phyloP scores from a whole-genome alignment of 2,797 vertebrate genomes.

The Sebastes steindachneri region DNA sequence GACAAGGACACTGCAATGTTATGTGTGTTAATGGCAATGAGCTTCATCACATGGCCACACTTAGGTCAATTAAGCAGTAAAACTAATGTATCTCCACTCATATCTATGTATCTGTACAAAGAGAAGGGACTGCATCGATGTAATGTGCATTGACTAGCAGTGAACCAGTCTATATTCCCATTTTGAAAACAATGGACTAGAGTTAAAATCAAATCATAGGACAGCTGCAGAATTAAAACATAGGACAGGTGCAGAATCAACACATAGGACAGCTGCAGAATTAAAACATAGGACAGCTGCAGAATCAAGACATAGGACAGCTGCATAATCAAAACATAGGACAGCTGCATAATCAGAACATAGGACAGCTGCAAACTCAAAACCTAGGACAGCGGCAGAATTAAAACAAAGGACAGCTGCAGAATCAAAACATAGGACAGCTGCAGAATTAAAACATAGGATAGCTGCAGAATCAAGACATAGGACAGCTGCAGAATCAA shows the following conservation, averaged over 20 bases:
- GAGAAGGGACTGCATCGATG: too few species aligned
- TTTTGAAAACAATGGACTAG: neutral
- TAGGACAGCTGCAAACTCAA: accelerated
- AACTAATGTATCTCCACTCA: too few species aligned
- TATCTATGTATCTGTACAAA: too few species aligned
- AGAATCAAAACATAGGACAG: accelerated
- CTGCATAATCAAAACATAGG: accelerated
- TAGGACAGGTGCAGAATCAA: too few species aligned
- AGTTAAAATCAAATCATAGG: neutral
- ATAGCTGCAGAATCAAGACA: accelerated
- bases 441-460: too few species aligned
- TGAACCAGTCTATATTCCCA: too few species aligned
- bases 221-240: accelerated
- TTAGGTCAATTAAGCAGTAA: too few species aligned
- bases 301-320: too few species aligned
- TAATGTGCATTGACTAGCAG: too few species aligned
- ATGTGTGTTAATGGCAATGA: neutral
- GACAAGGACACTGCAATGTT: neutral
- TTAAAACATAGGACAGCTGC: accelerated
- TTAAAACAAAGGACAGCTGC: accelerated
- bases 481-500: too few species aligned
- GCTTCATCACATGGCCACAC: neutral
- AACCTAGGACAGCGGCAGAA: too few species aligned
- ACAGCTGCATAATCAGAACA: accelerated
- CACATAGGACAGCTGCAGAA: too few species aligned